Base-by-base conservation (phyloP, 1,140 invertebrate genomes). In the Zaprionus capensis region DNA sequence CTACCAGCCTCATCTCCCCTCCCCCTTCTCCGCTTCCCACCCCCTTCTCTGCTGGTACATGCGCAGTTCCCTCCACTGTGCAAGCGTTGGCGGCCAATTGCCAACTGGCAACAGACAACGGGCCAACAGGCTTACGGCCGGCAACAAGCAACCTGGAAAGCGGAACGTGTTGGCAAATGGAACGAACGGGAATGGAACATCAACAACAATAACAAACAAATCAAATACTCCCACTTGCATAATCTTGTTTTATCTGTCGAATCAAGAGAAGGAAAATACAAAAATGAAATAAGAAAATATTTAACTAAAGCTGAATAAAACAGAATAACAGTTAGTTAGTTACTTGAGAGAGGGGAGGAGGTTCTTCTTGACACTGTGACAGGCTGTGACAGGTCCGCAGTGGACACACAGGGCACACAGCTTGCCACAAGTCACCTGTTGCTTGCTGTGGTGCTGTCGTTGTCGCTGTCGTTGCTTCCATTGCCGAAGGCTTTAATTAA, bases 201-300 rank as follows among this genome's bases (percentile, higher is more conserved):
- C 55, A 44, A 64, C 65, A 78, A 53, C 36, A 51, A 15, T 55
- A 62, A 9, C 38, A 31, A 72, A 38, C 44, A 31, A 65, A 46
- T 44, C 56, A 64, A 86, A 82, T 56, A 66, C 82, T 86, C 65
- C 69, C 74, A 81, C 85, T 83, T 81, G 84, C 69, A 79, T 81
- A 90, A 88, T 70, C 79, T 70, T 24, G 36, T 67, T 70, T 36
- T 22, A 73, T 64, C 59, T 65, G 49, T 71, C 46, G 53, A 73
- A 67, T 70, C 44, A 53, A 24, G 26, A 17, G 15, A 22, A 55
- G 44, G 44, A 34, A 41, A 58, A 56, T 9, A 20, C 2, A 14
- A 36, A 12, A 56, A 22, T 49, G 6, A 57, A 31, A 57, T n/a
- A 31, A 57, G 55, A 22, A 57, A 71, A 63, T 64, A 7, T 49